These are phyloP conservation scores for Orchesellides sinensis DNA, from an alignment of 2,888 invertebrate species.

Conservation along the genomic window DNA sequence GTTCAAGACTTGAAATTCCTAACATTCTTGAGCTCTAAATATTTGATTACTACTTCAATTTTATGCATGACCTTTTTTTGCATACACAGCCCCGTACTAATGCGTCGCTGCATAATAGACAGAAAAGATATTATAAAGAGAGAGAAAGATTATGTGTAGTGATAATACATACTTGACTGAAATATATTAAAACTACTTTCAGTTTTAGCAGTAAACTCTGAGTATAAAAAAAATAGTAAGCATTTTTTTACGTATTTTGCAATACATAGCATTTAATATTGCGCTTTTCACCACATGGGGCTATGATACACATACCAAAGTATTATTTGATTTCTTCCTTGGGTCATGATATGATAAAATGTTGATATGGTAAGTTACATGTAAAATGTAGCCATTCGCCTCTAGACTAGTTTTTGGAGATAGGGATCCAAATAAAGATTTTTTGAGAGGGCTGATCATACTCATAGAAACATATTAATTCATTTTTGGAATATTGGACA, in stretches of 20 bases:
- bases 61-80: slow-evolving; percentile 59
- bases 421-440: slow-evolving; percentile 39
- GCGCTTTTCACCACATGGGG: slow-evolving; percentile 3
- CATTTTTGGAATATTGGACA: too few relatives aligned
- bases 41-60: slow-evolving; percentile 65
- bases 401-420: slow-evolving; percentile 6
- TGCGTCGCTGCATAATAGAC: slow-evolving; percentile 19
- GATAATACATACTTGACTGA: not conserved
- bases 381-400: too few relatives aligned
- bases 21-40: slow-evolving; percentile 65
- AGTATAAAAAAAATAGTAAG: not conserved
- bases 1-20: slow-evolving; percentile 63
- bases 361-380: slow-evolving; percentile 17
- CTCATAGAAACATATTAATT: too few relatives aligned
- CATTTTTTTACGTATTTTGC: not conserved
- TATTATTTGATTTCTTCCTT: slow-evolving; percentile 51
- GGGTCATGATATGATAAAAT: slow-evolving; percentile 52
- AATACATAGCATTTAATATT: not conserved
- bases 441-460: too few relatives aligned
- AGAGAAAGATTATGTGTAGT: not conserved
- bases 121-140: slow-evolving; percentile 44
- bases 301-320: slow-evolving; percentile 29
- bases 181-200: not conserved
- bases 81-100: slow-evolving; percentile 31
- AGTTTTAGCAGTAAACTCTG: slow-evolving; percentile 31